Evolutionary conservation across 1,140 invertebrate species (phyloP).

Genomic region (Holotrichia oblita): DNA sequence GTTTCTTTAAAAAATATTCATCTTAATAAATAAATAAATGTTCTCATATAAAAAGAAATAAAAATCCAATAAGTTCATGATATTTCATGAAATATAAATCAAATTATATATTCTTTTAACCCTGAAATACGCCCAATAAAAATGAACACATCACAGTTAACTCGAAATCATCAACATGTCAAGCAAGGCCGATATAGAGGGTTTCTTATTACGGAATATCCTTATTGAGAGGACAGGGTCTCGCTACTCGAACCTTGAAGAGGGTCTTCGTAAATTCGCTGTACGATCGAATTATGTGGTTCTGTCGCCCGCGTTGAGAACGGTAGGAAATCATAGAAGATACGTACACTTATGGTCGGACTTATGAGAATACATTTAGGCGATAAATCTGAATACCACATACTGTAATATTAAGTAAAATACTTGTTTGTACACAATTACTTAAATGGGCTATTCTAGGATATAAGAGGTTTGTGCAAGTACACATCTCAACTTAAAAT

Average conservation of each 20-base stretch:
- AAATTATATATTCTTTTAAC: not conserved
- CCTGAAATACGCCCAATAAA: not conserved
- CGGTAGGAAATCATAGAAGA: not conserved
- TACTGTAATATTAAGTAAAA: too few species aligned
- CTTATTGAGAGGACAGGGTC: conserved; percentile 15
- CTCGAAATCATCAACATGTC: not conserved
- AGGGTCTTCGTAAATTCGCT: conserved; percentile 3
- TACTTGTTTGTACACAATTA: too few species aligned
- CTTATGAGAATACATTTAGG: not conserved
- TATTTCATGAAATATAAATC: not conserved
- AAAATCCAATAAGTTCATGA: too few species aligned
- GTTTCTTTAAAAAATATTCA: too few species aligned
- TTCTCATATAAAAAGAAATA: too few species aligned
- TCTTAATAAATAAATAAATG: too few species aligned
- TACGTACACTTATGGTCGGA: not conserved
- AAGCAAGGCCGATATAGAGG: not conserved
- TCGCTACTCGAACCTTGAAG: not conserved
- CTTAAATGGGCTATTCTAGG: too few species aligned
- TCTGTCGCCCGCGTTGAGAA: not conserved
- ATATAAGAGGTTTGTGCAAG: too few species aligned
- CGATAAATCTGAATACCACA: not conserved
- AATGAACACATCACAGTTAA: not conserved
- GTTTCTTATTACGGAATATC: not conserved
- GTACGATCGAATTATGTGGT: conserved; percentile 10
- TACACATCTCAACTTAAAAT: not conserved